Conservation (phyloP, 2,888 invertebrate genomes). For the Brachycybe producta region DNA sequence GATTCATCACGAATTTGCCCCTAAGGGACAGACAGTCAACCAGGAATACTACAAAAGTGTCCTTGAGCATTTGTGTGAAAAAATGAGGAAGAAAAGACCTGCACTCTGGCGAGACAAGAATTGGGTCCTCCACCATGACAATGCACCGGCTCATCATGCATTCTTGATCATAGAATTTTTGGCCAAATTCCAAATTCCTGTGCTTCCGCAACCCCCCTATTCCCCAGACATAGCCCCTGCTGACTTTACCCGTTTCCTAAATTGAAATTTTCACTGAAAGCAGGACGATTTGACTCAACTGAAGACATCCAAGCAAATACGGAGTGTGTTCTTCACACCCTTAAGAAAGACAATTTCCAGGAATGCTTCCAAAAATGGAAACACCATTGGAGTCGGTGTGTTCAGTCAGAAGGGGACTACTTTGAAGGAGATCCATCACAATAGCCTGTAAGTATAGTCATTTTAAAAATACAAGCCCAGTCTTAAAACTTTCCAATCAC, state of each 20-base stretch:
- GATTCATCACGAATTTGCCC: conserved; percentile 17
- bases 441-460: too few species aligned
- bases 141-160: conserved; percentile 2
- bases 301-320: background rate
- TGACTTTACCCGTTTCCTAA: conserved; percentile 1
- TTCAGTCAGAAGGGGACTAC: conserved; percentile 13
- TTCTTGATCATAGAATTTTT: background rate
- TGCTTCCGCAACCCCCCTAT: too few species aligned
- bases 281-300: background rate
- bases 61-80: background rate
- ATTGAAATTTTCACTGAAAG: background rate
- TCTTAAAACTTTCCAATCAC: too few species aligned
- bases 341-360: conserved; percentile 11
- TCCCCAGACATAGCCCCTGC: background rate
- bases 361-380: conserved; percentile 17
- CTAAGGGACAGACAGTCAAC: conserved; percentile 2
- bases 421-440: conserved; percentile 9
- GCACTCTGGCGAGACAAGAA: background rate
- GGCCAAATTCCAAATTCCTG: background rate
- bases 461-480: too few species aligned
- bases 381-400: background rate
- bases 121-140: conserved; percentile 7
- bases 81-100: background rate
- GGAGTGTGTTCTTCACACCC: background rate
- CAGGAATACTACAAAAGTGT: background rate